Evolutionary conservation across 1,140 invertebrate genomes (phyloP).

Genomic region (Lepidotrigona ventralis): DNA sequence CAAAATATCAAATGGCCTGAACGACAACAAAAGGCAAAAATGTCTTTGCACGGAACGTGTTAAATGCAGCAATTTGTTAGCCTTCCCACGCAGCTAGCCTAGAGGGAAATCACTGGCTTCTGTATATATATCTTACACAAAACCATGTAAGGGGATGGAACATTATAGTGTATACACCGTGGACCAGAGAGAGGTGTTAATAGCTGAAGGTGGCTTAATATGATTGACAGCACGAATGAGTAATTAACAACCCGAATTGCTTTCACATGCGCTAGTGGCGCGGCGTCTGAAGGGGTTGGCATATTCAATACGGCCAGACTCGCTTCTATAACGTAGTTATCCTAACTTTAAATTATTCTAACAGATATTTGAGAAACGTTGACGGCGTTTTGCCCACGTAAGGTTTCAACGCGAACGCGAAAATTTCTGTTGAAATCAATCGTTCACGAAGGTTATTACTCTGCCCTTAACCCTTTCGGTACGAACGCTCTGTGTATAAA

Average conservation of each 20-base stretch:
- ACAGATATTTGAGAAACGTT: conserved; percentile 27
- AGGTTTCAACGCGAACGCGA: background rate
- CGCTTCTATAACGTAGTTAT: conserved; percentile 37
- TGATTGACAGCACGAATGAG: conserved; percentile 66
- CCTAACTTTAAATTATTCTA: conserved; percentile 36
- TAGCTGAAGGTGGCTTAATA: conserved; percentile 63
- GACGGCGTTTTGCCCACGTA: background rate
- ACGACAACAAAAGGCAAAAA: no score
- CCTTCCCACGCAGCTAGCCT: conserved; percentile 44
- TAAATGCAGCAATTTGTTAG: conserved; percentile 64
- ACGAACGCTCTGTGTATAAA: no score
- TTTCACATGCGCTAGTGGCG: conserved; percentile 11
- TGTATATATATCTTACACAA: conserved; percentile 50
- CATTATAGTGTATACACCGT: conserved; percentile 5
- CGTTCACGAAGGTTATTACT: no score
- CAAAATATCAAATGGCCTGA: no score
- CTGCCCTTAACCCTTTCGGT: no score
- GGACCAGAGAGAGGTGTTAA: conserved; percentile 58
- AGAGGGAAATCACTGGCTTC: conserved; percentile 68
- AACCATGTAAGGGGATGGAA: background rate
- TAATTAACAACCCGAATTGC: conserved; percentile 60
- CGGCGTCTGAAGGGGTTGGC: background rate
- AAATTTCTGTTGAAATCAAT: background rate
- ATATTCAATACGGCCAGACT: conserved; percentile 26
- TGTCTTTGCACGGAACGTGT: no score